phyloP scores from a whole-genome alignment of 1,140 invertebrate species.

The Brachionus rubens region DNA sequence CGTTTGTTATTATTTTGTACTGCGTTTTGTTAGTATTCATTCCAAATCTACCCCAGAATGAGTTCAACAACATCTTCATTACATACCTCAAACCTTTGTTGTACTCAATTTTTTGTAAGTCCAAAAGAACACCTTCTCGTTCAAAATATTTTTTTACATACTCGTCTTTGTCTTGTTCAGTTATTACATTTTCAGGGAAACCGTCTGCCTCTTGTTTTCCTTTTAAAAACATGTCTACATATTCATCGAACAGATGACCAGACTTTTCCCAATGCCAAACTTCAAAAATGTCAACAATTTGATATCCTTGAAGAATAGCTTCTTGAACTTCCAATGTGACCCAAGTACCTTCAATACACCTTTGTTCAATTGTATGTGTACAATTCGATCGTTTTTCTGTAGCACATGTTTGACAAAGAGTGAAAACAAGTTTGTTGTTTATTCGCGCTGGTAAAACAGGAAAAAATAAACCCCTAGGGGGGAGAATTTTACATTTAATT shows the following conservation, averaged over 20 bases:
- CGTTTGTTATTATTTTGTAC: conserved; percentile 50
- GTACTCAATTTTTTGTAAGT: conserved; percentile 52
- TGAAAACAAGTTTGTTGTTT: conserved; percentile 50
- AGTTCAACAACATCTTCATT: conserved; percentile 50
- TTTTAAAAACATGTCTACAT: conserved; percentile 50
- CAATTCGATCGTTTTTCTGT: not conserved
- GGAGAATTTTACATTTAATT: no score
- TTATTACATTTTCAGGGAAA: conserved; percentile 48
- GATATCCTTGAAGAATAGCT: conserved; percentile 55
- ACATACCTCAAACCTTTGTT: conserved; percentile 53
- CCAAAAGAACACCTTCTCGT: conserved; percentile 55
- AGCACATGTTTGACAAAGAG: conserved; percentile 50
- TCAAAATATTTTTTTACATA: conserved; percentile 55
- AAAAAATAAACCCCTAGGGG: no score
- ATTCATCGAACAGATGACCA: conserved; percentile 49
- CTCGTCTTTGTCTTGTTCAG: conserved; percentile 2
- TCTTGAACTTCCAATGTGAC: conserved; percentile 54
- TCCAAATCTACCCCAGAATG: conserved; percentile 51
- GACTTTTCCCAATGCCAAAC: conserved; percentile 54
- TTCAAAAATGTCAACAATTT: conserved; percentile 54
- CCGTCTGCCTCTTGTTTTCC: conserved; percentile 50
- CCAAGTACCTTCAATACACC: conserved; percentile 56
- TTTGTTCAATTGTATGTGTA: conserved; percentile 51
- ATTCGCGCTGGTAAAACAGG: conserved; percentile 49
- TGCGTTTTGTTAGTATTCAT: conserved; percentile 49